Evolutionary conservation across 2,797 vertebrate species (phyloP).

Genomic region (Halcyon leucocephala): DNA sequence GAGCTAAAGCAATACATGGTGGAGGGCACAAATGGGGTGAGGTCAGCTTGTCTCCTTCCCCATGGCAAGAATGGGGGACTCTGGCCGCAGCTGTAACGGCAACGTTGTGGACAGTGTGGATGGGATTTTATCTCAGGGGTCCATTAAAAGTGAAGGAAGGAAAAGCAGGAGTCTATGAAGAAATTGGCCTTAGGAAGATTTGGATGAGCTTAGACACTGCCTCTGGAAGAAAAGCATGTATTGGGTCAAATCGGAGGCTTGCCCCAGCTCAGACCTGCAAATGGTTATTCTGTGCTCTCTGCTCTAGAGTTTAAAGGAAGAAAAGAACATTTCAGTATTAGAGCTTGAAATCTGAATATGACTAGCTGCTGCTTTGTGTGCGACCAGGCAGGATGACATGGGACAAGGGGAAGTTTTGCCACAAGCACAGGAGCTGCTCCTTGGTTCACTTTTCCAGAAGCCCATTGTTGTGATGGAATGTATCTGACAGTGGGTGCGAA

Average conservation of each 20-base stretch:
- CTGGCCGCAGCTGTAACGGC: background rate
- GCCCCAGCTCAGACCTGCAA: background rate
- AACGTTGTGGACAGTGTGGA: background rate
- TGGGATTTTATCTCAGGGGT: background rate
- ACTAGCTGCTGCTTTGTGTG: background rate
- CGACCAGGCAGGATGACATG: background rate
- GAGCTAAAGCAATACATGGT: background rate
- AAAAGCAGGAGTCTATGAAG: background rate
- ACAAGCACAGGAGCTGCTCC: background rate
- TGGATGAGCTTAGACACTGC: background rate
- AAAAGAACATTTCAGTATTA: background rate
- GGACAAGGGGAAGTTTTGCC: background rate
- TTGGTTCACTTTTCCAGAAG: background rate
- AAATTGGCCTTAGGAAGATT: background rate
- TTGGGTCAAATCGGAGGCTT: background rate
- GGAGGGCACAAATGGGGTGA: background rate
- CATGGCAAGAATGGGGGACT: accelerated
- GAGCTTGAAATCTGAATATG: background rate
- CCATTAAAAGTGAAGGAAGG: background rate
- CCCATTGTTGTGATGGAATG: background rate
- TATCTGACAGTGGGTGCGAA: accelerated
- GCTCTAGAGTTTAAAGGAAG: background rate
- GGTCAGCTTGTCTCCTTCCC: background rate
- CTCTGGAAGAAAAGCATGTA: background rate
- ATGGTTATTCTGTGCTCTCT: background rate